These are phyloP conservation scores for Cancer borealis DNA, from an alignment of 2,888 invertebrate species.

Conservation along the genomic window DNA sequence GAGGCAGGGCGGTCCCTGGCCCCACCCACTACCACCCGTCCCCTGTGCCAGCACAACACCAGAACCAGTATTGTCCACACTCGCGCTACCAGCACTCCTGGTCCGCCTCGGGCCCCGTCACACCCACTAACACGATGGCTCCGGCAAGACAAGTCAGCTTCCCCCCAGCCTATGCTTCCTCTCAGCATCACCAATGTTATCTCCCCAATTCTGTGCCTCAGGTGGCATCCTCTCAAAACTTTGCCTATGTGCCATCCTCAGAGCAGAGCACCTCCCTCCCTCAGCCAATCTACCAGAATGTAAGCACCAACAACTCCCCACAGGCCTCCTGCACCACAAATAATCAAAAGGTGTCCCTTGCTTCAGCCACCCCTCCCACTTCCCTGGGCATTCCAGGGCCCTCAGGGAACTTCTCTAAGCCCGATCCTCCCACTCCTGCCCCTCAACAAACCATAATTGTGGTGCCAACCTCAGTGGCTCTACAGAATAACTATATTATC, in stretches of 20 bases:
- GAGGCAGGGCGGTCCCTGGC: slow-evolving; percentile 70
- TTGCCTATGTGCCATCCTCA: slow-evolving; percentile 48
- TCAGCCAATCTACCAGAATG: slow-evolving; percentile 29
- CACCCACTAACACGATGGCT: not conserved
- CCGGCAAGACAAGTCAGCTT: slow-evolving; percentile 58
- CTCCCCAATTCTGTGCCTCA: slow-evolving; percentile 51
- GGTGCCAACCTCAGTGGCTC: slow-evolving; percentile 26
- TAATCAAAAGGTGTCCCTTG: slow-evolving; percentile 54
- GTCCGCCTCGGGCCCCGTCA: not conserved
- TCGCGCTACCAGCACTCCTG: slow-evolving; percentile 38
- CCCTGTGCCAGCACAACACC: slow-evolving; percentile 66
- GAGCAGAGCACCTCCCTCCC: slow-evolving; percentile 39
- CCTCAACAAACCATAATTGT: slow-evolving; percentile 48
- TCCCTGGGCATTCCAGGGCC: not conserved
- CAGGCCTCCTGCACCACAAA: slow-evolving; percentile 21
- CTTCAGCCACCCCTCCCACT: not conserved
- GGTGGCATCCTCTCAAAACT: slow-evolving; percentile 54
- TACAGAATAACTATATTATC: slow-evolving; percentile 39
- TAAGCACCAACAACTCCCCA: slow-evolving; percentile 6
- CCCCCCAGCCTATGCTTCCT: slow-evolving; percentile 48
- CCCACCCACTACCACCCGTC: slow-evolving; percentile 68
- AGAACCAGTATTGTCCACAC: slow-evolving; percentile 65
- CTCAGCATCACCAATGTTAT: slow-evolving; percentile 59
- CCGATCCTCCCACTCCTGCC: not conserved
- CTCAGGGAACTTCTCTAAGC: slow-evolving; percentile 11